Base-by-base conservation (phyloP, 2,888 invertebrate species). In the Drosophila aldrichi region DNA sequence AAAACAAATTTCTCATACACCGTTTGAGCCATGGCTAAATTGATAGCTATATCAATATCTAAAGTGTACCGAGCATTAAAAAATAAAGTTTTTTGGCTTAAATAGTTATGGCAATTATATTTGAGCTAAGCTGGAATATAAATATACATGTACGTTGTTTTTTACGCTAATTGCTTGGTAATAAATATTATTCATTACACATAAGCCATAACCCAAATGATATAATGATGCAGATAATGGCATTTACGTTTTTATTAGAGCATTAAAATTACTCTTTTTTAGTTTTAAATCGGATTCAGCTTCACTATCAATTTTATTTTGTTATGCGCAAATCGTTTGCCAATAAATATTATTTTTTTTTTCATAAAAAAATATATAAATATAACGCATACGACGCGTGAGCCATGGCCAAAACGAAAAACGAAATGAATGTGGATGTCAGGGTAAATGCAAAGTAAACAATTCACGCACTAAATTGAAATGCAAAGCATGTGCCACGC, bases 391-490 rank as follows among this genome's bases (percentile, higher is more conserved):
- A 46, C 72, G 68, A 32, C 59, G 43, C 49, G 61, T 65, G 38
- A 43, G 38, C 40, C 68, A 36, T n/a, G 40, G 10, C 12, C 38
- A 25, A 22, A 14, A 3, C n/a, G 14, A 25, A 48, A 22, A 12
- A 3, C 6, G 38, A 16, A 54, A 25, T 44, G 22, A 58, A 73
- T 54, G 67, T 48, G 54, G 16, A n/a, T 58, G 67, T 7, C 36
- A 29, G n/a, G 44, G 43, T 6, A 68, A 73, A 73, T 73, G 57
- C 25, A 74, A 60, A 74, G 59, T 48, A 76, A 63, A 71, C 61
- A 75, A 78, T 64, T 70, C 61, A 70, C 64, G 70, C 70, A 79
- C 59, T 58, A 79, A 86, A 83, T 83, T 83, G 87, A 83, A 81
- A 86, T 86, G 87, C 82, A 82, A 82, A 82, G 59, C 77, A 70